Evolutionary conservation across 2,113 vertebrate genomes (phyloP).

Genomic region (Mirza zaza): DNA sequence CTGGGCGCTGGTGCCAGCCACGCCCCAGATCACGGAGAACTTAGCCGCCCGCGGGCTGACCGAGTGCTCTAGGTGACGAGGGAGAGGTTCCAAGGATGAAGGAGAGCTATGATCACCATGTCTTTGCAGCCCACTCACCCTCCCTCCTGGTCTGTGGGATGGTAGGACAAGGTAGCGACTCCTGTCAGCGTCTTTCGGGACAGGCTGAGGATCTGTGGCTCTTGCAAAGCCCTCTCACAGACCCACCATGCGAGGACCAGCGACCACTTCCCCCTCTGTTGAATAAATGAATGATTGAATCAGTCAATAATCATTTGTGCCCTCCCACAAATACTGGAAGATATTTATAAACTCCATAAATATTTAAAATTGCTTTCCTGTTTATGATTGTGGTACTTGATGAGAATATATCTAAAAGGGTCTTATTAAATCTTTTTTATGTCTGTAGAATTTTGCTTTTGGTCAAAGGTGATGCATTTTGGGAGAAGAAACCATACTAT

Average conservation of each 20-base stretch:
- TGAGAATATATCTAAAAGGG: conserved; percentile 48
- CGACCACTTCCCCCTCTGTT: background rate
- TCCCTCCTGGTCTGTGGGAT: background rate
- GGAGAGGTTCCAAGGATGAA: background rate
- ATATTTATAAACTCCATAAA: conserved; percentile 66
- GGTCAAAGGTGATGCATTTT: conserved; percentile 57
- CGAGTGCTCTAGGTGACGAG: too few relatives aligned
- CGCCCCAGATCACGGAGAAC: background rate
- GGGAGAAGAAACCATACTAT: conserved; percentile 17
- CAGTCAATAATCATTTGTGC: background rate
- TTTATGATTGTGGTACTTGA: conserved; percentile 62
- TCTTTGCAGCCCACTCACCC: background rate
- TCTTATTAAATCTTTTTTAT: conserved; percentile 69
- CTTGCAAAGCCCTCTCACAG: background rate
- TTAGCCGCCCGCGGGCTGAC: fast-evolving
- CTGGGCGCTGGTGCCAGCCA: fast-evolving
- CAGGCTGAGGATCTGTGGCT: background rate
- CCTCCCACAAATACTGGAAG: conserved; percentile 39
- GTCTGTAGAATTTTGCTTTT: background rate
- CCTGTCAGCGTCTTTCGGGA: background rate
- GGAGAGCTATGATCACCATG: too few relatives aligned
- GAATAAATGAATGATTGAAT: background rate
- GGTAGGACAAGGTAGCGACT: background rate
- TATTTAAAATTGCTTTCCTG: conserved; percentile 65
- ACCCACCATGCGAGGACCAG: background rate